Conservation (phyloP, 2,113 vertebrate genomes). For the Malurus melanocephalus region DNA sequence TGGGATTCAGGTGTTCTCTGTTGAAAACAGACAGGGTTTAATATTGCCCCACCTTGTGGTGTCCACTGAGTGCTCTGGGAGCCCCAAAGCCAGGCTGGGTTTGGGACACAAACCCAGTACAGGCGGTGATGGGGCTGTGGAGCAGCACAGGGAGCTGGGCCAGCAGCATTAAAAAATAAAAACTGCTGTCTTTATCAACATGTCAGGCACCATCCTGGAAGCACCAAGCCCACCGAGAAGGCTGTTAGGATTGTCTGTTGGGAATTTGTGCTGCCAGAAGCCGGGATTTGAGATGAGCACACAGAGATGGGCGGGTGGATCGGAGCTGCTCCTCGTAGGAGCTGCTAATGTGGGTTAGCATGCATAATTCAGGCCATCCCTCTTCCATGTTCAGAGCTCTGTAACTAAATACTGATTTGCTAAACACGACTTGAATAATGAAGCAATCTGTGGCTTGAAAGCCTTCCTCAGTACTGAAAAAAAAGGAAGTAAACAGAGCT, state of each 20-base stretch:
- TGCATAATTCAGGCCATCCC: not conserved
- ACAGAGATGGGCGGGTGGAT: not conserved
- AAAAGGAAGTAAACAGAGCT: not conserved
- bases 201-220: not conserved
- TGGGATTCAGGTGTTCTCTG: not conserved
- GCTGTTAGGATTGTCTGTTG: not conserved
- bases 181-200: not conserved
- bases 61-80: rapidly evolving
- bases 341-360: not conserved
- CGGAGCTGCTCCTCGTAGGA: not conserved
- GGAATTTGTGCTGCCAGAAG: not conserved
- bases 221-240: rapidly evolving
- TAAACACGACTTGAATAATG: conserved; percentile 4
- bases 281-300: not conserved
- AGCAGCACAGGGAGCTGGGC: not conserved
- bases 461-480: not conserved
- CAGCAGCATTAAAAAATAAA: not conserved
- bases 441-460: not conserved
- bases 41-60: not conserved
- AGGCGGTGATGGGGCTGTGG: not conserved
- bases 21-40: not conserved
- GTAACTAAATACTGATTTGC: conserved; percentile 20
- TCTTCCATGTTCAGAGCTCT: not conserved
- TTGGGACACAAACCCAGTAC: not conserved
- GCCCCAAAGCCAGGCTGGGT: not conserved